These are phyloP conservation scores for Hydrotaea cyrtoneurina DNA, from an alignment of 2,888 invertebrate genomes.

Conservation along the genomic window DNA sequence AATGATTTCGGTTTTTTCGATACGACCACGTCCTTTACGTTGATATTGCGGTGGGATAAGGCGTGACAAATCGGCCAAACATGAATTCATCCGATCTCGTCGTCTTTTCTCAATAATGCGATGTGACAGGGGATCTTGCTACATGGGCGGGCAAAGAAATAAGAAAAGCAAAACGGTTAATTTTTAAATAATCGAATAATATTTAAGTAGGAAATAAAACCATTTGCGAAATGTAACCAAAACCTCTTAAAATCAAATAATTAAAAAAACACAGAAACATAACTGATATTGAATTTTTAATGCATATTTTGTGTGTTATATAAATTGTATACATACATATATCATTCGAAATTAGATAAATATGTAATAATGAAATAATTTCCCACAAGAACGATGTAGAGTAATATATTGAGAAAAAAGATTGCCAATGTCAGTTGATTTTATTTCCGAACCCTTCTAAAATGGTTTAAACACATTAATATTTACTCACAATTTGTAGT, in stretches of 20 bases:
- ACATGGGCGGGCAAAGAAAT: slow-evolving; percentile 62
- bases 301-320: too few species aligned
- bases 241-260: background rate
- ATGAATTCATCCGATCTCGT: slow-evolving; percentile 98
- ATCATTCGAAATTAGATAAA: too few species aligned
- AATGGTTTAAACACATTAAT: too few species aligned
- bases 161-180: slow-evolving; percentile 28
- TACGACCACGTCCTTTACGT: slow-evolving; percentile 96
- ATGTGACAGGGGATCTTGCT: slow-evolving; percentile 98
- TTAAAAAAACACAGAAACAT: too few species aligned
- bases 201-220: background rate
- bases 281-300: too few species aligned
- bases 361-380: too few species aligned
- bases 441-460: too few species aligned
- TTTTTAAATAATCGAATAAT: background rate
- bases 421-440: too few species aligned
- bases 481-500: too few species aligned
- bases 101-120: slow-evolving; percentile 97
- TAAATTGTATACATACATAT: background rate
- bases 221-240: background rate
- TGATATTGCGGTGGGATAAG: slow-evolving; percentile 96
- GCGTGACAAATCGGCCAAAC: slow-evolving; percentile 94
- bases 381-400: too few species aligned
- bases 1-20: slow-evolving; percentile 98
- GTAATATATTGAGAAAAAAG: too few species aligned